Evolutionary conservation across 1,140 invertebrate species (phyloP).

Genomic region (Maconellicoccus hirsutus): DNA sequence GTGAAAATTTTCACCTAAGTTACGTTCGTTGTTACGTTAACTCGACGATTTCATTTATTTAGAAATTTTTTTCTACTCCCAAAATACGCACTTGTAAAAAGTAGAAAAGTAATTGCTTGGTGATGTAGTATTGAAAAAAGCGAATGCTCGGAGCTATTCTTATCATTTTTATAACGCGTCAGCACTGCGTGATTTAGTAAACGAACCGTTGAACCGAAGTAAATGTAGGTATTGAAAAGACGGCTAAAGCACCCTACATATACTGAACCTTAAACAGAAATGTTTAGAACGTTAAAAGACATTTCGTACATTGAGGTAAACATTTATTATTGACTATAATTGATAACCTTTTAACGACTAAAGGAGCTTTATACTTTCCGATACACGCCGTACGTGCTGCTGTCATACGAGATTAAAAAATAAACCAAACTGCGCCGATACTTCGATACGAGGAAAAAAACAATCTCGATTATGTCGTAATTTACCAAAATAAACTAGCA

Average conservation of each 20-base stretch:
- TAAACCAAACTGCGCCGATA: too few relatives aligned
- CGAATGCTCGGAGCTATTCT: background rate
- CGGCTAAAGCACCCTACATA: slow-evolving; percentile 2
- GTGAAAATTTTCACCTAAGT: slow-evolving; percentile 1
- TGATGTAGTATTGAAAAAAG: background rate
- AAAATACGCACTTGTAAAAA: background rate
- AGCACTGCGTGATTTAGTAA: slow-evolving; percentile 4
- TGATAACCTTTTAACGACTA: slow-evolving; percentile 9
- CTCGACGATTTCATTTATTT: slow-evolving; percentile 6
- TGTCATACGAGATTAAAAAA: background rate
- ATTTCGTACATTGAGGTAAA: background rate
- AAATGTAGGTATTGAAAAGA: slow-evolving; percentile 4
- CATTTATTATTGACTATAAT: slow-evolving; percentile 10
- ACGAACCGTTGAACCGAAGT: slow-evolving; percentile 7
- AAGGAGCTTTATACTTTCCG: background rate
- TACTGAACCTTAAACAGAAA: background rate
- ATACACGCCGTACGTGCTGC: background rate
- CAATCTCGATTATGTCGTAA: too few relatives aligned
- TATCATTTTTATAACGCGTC: slow-evolving; percentile 9
- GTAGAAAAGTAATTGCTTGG: background rate
- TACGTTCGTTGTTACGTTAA: background rate
- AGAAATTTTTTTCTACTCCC: background rate
- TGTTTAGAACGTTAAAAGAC: slow-evolving; percentile 3
- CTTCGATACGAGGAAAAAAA: too few relatives aligned
- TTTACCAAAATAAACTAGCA: too few relatives aligned